These are phyloP conservation scores for Porites lutea DNA, from an alignment of 64 coral and sea anemone genomes.

Conservation along the genomic window DNA sequence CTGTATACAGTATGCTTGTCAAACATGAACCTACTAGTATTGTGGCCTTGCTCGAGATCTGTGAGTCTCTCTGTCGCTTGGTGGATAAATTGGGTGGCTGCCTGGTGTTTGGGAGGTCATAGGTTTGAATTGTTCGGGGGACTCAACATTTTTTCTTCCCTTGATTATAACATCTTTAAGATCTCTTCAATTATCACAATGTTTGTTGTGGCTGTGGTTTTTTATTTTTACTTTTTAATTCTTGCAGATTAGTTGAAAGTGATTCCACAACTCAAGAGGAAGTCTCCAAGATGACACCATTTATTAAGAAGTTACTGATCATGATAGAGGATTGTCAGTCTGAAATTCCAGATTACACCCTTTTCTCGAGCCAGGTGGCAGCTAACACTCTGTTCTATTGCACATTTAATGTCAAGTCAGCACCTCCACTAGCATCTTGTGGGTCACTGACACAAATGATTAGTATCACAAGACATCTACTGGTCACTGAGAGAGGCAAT, in stretches of 20 bases:
- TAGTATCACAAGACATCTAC: constrained; percentile 37
- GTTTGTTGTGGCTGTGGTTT: too few species aligned
- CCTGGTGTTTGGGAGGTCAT: too few species aligned
- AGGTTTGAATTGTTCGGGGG: too few species aligned
- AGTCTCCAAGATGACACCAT: constrained; percentile 28
- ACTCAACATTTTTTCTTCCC: too few species aligned
- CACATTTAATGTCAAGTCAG: constrained; percentile 69
- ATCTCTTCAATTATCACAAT: too few species aligned
- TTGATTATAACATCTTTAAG: too few species aligned
- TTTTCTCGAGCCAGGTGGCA: constrained; percentile 62
- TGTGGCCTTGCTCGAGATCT: too few species aligned
- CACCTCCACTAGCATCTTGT: constrained; percentile 19
- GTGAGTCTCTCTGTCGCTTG: too few species aligned
- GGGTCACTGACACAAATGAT: constrained; percentile 37
- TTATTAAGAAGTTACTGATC: constrained; percentile 46
- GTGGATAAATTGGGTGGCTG: too few species aligned
- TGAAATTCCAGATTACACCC: constrained; percentile 5
- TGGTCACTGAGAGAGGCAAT: constrained; percentile 24
- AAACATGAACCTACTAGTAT: too few species aligned
- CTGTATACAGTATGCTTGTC: too few species aligned
- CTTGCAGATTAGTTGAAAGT: constrained; percentile 55
- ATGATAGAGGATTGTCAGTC: constrained; percentile 55
- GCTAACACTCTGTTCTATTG: constrained; percentile 63
- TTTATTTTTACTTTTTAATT: background rate
- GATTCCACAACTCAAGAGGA: constrained; percentile 61